Evolutionary conservation across 2,113 vertebrate species (phyloP).

Genomic region (Suricata suricatta): DNA sequence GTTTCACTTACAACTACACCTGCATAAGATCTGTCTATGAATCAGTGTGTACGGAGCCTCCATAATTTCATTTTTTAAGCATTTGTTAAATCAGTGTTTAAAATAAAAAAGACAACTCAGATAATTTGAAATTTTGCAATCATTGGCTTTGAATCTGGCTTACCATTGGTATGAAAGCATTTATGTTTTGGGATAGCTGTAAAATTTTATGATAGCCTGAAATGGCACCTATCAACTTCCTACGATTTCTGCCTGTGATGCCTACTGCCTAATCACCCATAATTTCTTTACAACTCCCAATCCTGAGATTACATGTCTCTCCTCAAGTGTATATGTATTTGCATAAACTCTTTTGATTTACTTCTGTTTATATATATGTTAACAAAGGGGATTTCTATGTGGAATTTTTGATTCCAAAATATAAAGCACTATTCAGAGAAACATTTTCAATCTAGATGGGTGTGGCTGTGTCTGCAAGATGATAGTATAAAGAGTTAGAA

Average conservation of each 20-base stretch:
- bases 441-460: not conserved
- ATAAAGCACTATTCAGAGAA: not conserved
- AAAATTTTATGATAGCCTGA: not conserved
- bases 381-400: not conserved
- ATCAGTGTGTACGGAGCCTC: not conserved
- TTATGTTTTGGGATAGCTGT: not conserved
- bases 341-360: not conserved
- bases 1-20: not conserved
- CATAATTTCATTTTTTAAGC: not conserved
- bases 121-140: not conserved
- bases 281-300: not conserved
- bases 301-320: not conserved
- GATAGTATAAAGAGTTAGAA: not conserved
- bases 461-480: not conserved
- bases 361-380: not conserved
- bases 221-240: not conserved
- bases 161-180: not conserved
- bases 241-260: not conserved
- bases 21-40: not conserved
- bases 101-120: slow-evolving; percentile 50
- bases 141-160: slow-evolving; percentile 1
- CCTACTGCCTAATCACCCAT: no score
- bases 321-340: not conserved
- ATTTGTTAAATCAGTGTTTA: not conserved
- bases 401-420: not conserved